These are phyloP conservation scores for Gambusia yucatana DNA, from an alignment of 2,797 vertebrate genomes.

Conservation along the genomic window DNA sequence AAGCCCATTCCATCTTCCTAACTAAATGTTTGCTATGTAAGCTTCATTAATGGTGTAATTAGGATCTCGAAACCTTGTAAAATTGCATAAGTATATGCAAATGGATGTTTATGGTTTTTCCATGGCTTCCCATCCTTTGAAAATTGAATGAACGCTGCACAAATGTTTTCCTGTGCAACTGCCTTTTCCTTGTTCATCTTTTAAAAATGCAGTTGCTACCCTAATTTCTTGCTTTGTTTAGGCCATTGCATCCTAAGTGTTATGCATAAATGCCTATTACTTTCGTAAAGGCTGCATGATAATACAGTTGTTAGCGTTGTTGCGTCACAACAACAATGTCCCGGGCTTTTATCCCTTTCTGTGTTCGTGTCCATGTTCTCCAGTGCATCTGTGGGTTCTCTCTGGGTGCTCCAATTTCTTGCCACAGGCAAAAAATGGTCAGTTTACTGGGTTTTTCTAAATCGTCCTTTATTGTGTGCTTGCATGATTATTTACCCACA, in stretches of 20 bases:
- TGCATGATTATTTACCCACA: background rate
- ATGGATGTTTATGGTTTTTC: conserved; percentile 7
- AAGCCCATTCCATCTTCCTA: background rate
- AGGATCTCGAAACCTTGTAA: background rate
- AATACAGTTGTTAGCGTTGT: background rate
- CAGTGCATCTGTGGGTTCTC: background rate
- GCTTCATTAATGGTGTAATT: background rate
- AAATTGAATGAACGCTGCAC: background rate
- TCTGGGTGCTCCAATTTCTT: background rate
- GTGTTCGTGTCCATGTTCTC: background rate
- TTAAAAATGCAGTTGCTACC: background rate
- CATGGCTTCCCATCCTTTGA: background rate
- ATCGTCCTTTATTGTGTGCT: background rate
- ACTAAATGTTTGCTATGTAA: conserved; percentile 1
- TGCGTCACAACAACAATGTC: background rate
- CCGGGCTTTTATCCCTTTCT: background rate
- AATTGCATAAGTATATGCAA: background rate
- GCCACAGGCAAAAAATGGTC: background rate
- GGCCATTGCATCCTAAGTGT: background rate
- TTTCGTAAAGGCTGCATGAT: background rate
- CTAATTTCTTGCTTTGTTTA: background rate
- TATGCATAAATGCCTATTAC: background rate
- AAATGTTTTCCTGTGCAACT: background rate
- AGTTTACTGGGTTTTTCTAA: background rate
- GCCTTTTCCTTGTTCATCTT: background rate